phyloP scores from a whole-genome alignment of 2,113 vertebrate species.

The Rattus norvegicus region GRCr8 NC_086027.1:104044001-104044500 shows the following conservation, averaged over 20 bases:
- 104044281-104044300: background rate
- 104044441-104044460: background rate
- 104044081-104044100: background rate
- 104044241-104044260: background rate
- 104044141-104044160: background rate
- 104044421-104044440: background rate
- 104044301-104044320: constrained; percentile 25
- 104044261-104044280: background rate
- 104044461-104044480: background rate
- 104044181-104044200: background rate
- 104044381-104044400: background rate
- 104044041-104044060: too few species aligned
- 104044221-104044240: background rate
- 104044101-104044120: background rate
- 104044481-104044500: background rate
- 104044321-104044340: constrained; percentile 41
- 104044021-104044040: background rate
- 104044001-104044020: background rate
- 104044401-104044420: background rate
- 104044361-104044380: background rate
- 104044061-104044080: too few species aligned
- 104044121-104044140: background rate
- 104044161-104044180: background rate
- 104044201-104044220: background rate
- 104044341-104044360: background rate